A percentile compares a stretch with the other conserved stretches of the same genome.
Evolutionary conservation across 1,140 invertebrate species (phyloP).

Genomic region (Steinernema feltiae): DNA sequence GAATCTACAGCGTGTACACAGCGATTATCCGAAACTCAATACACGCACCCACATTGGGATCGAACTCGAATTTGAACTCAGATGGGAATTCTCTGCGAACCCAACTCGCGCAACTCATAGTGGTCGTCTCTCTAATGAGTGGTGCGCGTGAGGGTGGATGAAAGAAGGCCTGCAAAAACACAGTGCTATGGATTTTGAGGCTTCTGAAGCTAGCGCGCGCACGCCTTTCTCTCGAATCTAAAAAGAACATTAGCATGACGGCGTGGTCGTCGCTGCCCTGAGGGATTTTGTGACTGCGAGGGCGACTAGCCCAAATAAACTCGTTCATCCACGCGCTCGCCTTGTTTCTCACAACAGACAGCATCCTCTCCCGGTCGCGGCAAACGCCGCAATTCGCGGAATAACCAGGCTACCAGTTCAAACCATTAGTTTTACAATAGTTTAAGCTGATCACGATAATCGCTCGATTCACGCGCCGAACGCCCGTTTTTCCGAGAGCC

Average conservation of each 20-base stretch:
- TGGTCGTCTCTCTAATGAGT: background rate
- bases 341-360: background rate
- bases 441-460: background rate
- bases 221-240: background rate
- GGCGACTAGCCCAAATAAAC: conserved; percentile 13
- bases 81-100: background rate
- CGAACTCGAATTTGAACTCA: background rate
- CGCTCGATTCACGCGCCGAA: background rate
- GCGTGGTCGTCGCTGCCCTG: conserved; percentile 12
- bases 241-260: conserved; percentile 11
- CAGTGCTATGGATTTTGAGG: background rate
- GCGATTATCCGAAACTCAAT: too few relatives aligned
- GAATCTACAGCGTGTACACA: too few relatives aligned
- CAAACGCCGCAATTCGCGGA: background rate
- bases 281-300: conserved; percentile 9
- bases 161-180: conserved; percentile 4
- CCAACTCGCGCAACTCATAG: background rate
- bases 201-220: background rate
- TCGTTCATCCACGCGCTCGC: conserved; percentile 6
- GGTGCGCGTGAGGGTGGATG: background rate
- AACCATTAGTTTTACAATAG: background rate
- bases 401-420: background rate
- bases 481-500: too few relatives aligned
- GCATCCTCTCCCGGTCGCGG: background rate
- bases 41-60: too few relatives aligned